Base-by-base conservation (phyloP, 2,797 vertebrate species). In the Rachycentron canadum region DNA sequence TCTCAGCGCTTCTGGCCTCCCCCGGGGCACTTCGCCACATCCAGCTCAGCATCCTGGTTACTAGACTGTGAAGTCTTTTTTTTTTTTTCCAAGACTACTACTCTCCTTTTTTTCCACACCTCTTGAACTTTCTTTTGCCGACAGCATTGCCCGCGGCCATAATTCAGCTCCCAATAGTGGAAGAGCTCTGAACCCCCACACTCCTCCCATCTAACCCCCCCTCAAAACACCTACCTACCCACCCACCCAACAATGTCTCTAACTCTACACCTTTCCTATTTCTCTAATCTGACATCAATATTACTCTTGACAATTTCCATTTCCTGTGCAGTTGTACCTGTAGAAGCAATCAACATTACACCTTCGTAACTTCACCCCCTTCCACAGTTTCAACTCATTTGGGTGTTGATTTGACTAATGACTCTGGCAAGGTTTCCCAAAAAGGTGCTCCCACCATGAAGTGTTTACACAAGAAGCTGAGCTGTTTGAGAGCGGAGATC, bases 81-180 rank as follows among this genome's bases (percentile, higher is more conserved):
- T 65, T 74, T 62, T n/a, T n/a, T n/a, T 76, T 84, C 43, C 67
- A 80, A 84, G 71, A 76, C 57, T 68, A 69, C 65, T 79, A 14
- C 78, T 68, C 75, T 63, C 40, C 56, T 81, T 90, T 87, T 85
- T n/a, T 81, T 85, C 50, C 73, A 77, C 76, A 79, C 88, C 86
- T 93, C 88, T 93, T 93, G 91, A 94, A 93, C 92, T 91, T 91
- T 91, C 82, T 91, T 84, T 86, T 86, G 89, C 94, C 87, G 45
- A 67, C 38, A 86, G 94, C 92, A 23, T 83, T 21, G 90, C 93
- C 93, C 43, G 36, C 62, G 86, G 94, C 91, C 52, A 87, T 87
- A 86, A 89, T 91, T 89, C 87, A 66, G 81, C 82, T 92, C 84
- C 84, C 81, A 60, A 81, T 82, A 79, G 85, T 73, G 76, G 66